A percentile compares a stretch with the other conserved stretches of the same genome.
Evolutionary conservation across 2,888 invertebrate species (phyloP).

Genomic region (Pollenia griseotomentosa): DNA sequence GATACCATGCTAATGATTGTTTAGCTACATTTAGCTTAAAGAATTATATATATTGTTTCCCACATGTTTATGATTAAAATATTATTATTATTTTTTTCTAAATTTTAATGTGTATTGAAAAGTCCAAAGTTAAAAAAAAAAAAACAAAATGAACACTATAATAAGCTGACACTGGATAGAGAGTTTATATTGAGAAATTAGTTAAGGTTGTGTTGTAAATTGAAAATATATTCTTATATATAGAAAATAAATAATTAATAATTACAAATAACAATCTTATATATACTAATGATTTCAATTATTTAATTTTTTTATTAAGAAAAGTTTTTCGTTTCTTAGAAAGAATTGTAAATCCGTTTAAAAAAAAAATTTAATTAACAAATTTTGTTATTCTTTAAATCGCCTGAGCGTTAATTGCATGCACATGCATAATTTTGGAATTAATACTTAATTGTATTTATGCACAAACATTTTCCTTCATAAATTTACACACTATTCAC

Average conservation of each 20-base stretch:
- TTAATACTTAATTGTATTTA: slow-evolving; percentile 58
- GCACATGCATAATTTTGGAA: slow-evolving; percentile 43
- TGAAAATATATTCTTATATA: not conserved
- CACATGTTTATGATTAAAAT: slow-evolving; percentile 28
- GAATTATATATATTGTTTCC: not conserved
- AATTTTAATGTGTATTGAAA: slow-evolving; percentile 9
- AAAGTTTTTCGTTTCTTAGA: not conserved
- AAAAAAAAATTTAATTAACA: not conserved
- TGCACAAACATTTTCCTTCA: slow-evolving; percentile 37
- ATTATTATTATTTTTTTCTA: slow-evolving; percentile 18
- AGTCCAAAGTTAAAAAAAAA: slow-evolving; percentile 53
- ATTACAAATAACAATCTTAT: slow-evolving; percentile 16
- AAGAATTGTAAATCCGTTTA: not conserved
- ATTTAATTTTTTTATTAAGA: slow-evolving; percentile 8
- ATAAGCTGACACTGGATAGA: slow-evolving; percentile 47
- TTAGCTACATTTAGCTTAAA: slow-evolving; percentile 1
- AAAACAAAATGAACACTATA: not conserved
- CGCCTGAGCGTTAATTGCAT: slow-evolving; percentile 41
- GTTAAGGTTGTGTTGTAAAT: slow-evolving; percentile 33
- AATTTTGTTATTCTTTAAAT: not conserved
- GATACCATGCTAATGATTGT: not conserved
- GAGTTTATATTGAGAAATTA: slow-evolving; percentile 38
- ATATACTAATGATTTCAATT: slow-evolving; percentile 33
- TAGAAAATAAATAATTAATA: not conserved
- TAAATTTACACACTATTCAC: not conserved